Conservation (phyloP, 2,797 vertebrate species). For the Chelon labrosus region DNA sequence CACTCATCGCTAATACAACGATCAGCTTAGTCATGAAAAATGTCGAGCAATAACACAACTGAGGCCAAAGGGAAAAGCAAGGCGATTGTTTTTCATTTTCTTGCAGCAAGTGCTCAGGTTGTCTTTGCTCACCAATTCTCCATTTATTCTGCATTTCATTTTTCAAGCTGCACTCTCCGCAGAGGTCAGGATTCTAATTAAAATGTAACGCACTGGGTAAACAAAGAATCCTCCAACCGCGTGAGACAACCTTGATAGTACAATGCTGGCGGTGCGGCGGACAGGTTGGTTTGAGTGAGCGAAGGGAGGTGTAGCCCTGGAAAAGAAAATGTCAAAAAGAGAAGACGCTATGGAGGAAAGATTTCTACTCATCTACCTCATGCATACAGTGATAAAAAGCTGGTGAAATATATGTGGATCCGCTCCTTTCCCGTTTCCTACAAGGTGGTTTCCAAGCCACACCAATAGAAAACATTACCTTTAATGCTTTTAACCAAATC, state of each 20-base stretch:
- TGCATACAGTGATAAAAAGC: conserved; percentile 1
- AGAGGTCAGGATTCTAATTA: conserved; percentile 17
- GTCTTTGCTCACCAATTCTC: conserved; percentile 1
- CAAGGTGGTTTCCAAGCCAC: no score
- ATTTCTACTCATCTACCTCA: neutral
- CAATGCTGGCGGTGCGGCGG: neutral
- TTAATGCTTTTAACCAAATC: no score
- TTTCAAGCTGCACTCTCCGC: neutral
- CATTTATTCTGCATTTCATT: conserved; percentile 4
- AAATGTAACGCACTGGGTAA: conserved; percentile 9
- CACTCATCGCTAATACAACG: neutral
- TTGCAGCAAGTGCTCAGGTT: neutral
- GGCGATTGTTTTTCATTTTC: neutral
- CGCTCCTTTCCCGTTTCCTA: no score
- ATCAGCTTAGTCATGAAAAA: conserved; percentile 5
- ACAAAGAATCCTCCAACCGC: conserved; percentile 14
- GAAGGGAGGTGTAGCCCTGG: conserved; percentile 5
- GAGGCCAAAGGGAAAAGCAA: no score
- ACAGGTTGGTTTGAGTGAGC: neutral
- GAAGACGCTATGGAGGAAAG: neutral
- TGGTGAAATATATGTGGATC: conserved; percentile 11
- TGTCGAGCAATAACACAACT: neutral
- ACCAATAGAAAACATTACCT: no score
- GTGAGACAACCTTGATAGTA: conserved; percentile 2
- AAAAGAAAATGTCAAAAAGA: conserved; percentile 24